Conservation (phyloP, 2,113 vertebrate species). For the Hydropotes inermis region DNA sequence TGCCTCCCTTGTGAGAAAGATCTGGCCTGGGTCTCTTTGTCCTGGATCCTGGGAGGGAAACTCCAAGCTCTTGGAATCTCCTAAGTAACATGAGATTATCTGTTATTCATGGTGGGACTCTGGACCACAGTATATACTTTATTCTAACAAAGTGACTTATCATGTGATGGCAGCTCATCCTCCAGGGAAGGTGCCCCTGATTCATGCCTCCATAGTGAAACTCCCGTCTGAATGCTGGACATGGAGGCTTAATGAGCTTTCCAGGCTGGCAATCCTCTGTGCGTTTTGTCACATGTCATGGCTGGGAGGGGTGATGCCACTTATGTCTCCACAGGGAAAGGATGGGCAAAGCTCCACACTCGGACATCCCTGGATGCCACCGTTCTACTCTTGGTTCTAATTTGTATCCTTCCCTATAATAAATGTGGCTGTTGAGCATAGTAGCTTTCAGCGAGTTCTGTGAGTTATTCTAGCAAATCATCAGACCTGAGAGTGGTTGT, state of each 20-base stretch:
- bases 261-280: not conserved
- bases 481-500: not conserved
- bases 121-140: not conserved
- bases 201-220: not conserved
- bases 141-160: not conserved
- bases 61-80: not conserved
- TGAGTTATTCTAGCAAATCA: not conserved
- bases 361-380: not conserved
- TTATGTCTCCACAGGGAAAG: not conserved
- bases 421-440: not conserved
- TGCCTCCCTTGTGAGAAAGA: not conserved
- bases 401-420: not conserved
- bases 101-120: not conserved
- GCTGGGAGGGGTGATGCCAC: not conserved
- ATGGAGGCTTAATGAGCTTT: fast-evolving
- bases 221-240: not conserved
- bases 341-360: not conserved
- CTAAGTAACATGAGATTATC: not conserved
- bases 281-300: not conserved
- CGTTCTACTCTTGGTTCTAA: not conserved
- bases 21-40: not conserved
- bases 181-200: not conserved
- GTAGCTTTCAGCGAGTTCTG: not conserved
- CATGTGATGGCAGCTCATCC: not conserved
- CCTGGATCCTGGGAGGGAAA: not conserved